A percentile compares a stretch with the other conserved stretches of the same genome.
Conservation (phyloP, 2,113 vertebrate genomes). For the Athene cunicularia region DNA sequence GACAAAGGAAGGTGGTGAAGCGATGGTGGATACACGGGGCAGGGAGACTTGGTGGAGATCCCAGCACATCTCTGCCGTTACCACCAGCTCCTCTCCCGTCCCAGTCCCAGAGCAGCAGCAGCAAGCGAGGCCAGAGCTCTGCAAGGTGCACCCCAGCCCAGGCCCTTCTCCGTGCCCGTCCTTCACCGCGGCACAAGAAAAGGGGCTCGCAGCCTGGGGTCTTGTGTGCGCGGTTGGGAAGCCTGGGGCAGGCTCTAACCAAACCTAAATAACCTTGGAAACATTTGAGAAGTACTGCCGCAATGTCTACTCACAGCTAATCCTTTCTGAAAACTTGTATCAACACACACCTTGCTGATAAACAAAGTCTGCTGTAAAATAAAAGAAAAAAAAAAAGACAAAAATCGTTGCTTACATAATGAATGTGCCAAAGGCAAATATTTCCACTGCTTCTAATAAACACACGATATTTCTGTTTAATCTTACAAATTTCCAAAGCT, state of each 20-base stretch:
- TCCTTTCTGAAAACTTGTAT: not conserved
- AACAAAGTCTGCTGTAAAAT: not conserved
- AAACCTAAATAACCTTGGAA: not conserved
- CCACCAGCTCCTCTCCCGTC: not conserved
- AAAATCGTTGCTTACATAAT: not conserved
- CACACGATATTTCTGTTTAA: not conserved
- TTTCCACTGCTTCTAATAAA: not conserved
- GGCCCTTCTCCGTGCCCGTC: not conserved
- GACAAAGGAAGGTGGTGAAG: not conserved
- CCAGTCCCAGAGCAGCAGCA: not conserved
- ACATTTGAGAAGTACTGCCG: not conserved
- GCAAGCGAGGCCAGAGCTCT: not conserved
- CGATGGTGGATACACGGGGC: fast-evolving
- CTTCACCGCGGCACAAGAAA: not conserved
- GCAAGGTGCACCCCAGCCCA: not conserved
- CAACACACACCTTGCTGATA: not conserved
- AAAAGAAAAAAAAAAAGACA: not conserved
- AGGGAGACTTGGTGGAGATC: not conserved
- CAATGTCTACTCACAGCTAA: not conserved
- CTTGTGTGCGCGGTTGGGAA: not conserved
- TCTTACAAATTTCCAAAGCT: not conserved
- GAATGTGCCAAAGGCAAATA: not conserved
- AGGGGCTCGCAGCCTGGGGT: fast-evolving
- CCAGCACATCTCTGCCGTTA: not conserved
- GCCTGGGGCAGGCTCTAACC: not conserved